These are phyloP conservation scores for Notiomystis cincta DNA, from an alignment of 2,113 vertebrate species.

Conservation along the genomic window DNA sequence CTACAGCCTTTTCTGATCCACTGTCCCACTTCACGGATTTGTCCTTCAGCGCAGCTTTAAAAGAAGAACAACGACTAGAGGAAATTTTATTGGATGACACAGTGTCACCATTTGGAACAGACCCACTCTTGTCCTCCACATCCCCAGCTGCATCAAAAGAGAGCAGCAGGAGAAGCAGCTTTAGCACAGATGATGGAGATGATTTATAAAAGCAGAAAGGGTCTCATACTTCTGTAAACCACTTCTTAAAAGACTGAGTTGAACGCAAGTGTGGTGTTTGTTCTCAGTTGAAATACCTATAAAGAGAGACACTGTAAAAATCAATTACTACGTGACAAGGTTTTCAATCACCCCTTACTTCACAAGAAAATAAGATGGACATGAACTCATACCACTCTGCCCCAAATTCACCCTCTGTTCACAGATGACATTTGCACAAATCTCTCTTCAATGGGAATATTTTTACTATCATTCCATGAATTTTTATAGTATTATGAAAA, in stretches of 20 bases:
- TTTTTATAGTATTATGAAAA: background rate
- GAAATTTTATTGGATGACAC: conserved; percentile 85
- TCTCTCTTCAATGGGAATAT: background rate
- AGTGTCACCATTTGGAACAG: conserved; percentile 85
- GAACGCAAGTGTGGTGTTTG: background rate
- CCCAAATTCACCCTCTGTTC: background rate
- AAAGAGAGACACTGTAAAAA: background rate
- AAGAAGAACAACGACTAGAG: conserved; percentile 89
- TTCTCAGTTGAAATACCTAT: background rate
- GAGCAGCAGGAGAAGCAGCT: conserved; percentile 92
- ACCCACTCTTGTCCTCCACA: conserved; percentile 86
- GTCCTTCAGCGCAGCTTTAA: conserved; percentile 88
- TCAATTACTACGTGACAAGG: background rate
- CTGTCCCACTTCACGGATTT: conserved; percentile 97
- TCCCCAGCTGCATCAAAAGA: conserved; percentile 89
- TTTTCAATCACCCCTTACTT: background rate
- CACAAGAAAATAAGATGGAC: background rate
- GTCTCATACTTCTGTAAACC: background rate
- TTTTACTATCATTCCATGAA: background rate
- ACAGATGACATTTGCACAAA: conserved; percentile 6
- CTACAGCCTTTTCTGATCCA: conserved; percentile 89
- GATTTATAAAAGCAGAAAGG: conserved; percentile 73
- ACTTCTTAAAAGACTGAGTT: background rate
- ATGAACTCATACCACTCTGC: background rate
- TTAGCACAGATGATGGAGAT: conserved; percentile 87